These are phyloP conservation scores for Epizoanthus scotinus DNA, from an alignment of 92 coral and sea anemone genomes.

Conservation along the genomic window DNA sequence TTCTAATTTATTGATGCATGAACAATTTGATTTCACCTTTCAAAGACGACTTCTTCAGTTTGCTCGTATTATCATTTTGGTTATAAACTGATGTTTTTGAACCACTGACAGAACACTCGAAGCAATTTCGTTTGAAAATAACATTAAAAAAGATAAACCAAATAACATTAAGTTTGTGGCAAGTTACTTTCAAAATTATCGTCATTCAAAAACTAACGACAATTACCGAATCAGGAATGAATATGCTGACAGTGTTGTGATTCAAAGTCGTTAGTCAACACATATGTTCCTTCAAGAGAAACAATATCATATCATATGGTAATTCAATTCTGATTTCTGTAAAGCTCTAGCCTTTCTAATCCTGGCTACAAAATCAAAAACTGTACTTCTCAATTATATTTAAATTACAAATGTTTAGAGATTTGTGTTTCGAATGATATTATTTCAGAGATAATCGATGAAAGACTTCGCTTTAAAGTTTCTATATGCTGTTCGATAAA, in stretches of 20 bases:
- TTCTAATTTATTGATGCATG: too few relatives aligned
- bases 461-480: conserved; percentile 1
- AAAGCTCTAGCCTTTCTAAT: neutral
- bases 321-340: neutral
- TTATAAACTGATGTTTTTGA: too few relatives aligned
- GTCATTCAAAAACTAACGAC: too few relatives aligned
- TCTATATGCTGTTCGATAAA: neutral
- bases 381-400: neutral
- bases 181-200: too few relatives aligned
- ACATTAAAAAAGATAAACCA: too few relatives aligned
- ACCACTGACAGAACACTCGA: too few relatives aligned
- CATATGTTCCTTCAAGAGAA: neutral
- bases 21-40: too few relatives aligned
- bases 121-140: too few relatives aligned
- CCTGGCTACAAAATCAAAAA: neutral
- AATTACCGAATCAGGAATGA: neutral
- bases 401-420: neutral
- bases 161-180: too few relatives aligned
- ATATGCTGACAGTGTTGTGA: neutral
- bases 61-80: too few relatives aligned
- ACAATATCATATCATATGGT: neutral
- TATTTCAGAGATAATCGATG: neutral
- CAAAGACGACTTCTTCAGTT: too few relatives aligned
- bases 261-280: neutral
- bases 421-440: neutral